Evolutionary conservation across 2,797 vertebrate genomes (phyloP), one percentile per base, ranked within the genome.

Genomic region (Sebastes steindachneri): DNA sequence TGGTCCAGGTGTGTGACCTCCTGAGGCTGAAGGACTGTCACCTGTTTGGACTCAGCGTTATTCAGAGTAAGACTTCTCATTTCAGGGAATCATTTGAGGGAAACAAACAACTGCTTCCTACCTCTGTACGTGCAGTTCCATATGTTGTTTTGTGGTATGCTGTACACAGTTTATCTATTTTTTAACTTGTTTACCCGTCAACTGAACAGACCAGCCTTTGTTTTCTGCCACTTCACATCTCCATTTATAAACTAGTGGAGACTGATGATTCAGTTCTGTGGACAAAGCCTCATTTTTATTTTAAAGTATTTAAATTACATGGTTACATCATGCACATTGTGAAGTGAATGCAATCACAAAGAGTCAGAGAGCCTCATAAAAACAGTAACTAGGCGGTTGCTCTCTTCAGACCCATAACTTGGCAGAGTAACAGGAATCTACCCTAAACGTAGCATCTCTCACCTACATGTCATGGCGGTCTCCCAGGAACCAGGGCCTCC

Each of bases 11-110:
- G 88, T 99, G 98, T 94, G 98, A 99, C 94, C 97, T 99, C 76
- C 96, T 99, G 79, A 95, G 97, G 82, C 93, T 99, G 89, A 99
- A 98, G 92, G 98, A 99, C 84, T 98, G 97, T 80, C 98, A 99
- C 90, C 96, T 99, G 79, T 99, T 99, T 17, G 98, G 98, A 86
- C 98, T 99, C 93, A 99, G 98, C 68, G 97, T 99, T 83, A 98
- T 99, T 94, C 98, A 99, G 89, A 99, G 98, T 99, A 96, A 96
- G 95, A 68, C n/a, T 7, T 48, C 3, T 55, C 15, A 15, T 73
- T 54, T 31, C 48, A 26, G 8, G n/a, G n/a, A 21, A 68, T 57
- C 4, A 12, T 26, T 29, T 21, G 29, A 3, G 17, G 19, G 31
- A 37, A 70, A 54, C 31, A 76, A 19, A 70, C 31, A 26, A 48